Evolutionary conservation across 2,888 invertebrate genomes (phyloP), one percentile per base, ranked within the genome.

Genomic region (Orgyia antiqua): DNA sequence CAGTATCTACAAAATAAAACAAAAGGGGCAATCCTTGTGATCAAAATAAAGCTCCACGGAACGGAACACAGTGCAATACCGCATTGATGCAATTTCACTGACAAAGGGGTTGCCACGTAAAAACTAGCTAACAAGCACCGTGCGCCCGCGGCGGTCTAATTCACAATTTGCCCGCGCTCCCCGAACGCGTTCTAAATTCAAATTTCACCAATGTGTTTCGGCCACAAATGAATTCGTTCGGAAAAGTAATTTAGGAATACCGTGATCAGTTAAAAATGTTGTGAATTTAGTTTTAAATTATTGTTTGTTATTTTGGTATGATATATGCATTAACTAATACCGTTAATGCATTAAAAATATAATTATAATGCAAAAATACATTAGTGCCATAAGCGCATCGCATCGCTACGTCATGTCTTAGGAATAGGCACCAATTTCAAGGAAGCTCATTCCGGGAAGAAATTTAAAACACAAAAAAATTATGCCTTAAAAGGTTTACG

Each of bases 101-200:
- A 70, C 82, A 80, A 79, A 80, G 79, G 79, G 77, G 73, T 71
- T 68, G 66, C 57, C 56, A 53, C 51, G 73, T 72, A 80, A 82
- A 80, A 82, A 82, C 82, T 79, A 79, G 65, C 79, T 80, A 82
- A 83, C 83, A 74, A 82, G 76, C 77, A 57, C 66, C 58, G 59
- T 68, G 69, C 73, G 74, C 78, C 72, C 68, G 73, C 70, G 59
- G 61, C 61, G 58, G 53, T 61, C 77, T 79, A 78, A 78, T 79
- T 75, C 78, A 73, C 78, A 79, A 80, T 79, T 79, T 72, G 73
- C 61, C 57, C 58, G 58, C 67, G 67, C 68, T 66, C 68, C 61
- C 74, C 68, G 71, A 74, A 59, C 67, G 61, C 68, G 58, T 66
- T 68, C 75, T 71, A 75, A 78, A 79, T 79, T 80, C 70, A 79